Conservation (phyloP, 2,888 invertebrate genomes). For the Rhaphigaster nebulosa region DNA sequence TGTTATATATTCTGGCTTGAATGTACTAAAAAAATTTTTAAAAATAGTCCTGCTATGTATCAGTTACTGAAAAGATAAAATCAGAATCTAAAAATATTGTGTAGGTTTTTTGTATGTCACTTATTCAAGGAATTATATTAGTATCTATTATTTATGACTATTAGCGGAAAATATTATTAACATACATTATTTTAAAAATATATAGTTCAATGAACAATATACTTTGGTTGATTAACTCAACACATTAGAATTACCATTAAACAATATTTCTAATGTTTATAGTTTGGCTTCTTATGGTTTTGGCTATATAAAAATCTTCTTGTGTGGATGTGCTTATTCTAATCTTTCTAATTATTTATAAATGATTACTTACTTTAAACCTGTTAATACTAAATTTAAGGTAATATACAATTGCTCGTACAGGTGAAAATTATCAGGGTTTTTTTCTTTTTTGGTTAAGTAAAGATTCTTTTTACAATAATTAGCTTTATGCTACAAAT, state of each 20-base stretch:
- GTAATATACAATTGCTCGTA: neutral
- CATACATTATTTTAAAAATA: neutral
- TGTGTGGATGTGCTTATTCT: neutral
- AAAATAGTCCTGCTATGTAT: neutral
- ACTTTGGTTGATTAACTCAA: neutral
- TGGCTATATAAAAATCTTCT: neutral
- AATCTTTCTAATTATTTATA: neutral
- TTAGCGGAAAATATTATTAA: neutral
- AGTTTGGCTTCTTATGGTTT: neutral
- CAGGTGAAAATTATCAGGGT: neutral
- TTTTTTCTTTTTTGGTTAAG: neutral
- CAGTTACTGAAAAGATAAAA: neutral
- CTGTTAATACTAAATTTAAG: neutral
- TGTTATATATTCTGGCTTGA: neutral
- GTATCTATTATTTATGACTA: too few relatives aligned
- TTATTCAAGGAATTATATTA: too few relatives aligned
- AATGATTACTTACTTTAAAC: neutral
- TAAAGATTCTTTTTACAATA: neutral
- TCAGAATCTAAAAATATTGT: neutral
- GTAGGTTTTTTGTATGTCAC: neutral
- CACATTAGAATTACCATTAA: neutral
- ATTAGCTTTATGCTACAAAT: neutral
- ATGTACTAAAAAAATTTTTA: neutral
- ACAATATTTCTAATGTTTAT: neutral
- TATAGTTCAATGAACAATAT: neutral